Evolutionary conservation across 2,797 vertebrate species (phyloP).

Genomic region (Phoeniculus purpureus): DNA sequence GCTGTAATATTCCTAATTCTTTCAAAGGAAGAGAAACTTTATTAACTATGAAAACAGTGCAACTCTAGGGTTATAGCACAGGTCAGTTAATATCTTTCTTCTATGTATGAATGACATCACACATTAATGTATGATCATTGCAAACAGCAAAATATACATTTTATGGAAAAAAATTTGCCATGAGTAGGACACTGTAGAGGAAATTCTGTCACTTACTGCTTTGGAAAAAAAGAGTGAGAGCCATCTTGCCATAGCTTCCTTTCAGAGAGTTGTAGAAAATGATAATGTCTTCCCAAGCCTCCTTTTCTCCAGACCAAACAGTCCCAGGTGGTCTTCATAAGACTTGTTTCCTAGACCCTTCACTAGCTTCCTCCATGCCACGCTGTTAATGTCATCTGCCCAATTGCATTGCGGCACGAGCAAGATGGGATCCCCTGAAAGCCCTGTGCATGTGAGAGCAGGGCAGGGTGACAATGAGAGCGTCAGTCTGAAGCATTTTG

Average conservation of each 20-base stretch:
- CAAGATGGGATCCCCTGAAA: fast-evolving
- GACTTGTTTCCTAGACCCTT: background rate
- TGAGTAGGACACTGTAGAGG: background rate
- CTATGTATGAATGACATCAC: background rate
- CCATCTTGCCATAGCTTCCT: background rate
- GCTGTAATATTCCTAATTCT: background rate
- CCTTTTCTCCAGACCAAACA: background rate
- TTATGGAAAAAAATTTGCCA: background rate
- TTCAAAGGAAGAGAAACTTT: background rate
- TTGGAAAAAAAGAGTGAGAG: fast-evolving
- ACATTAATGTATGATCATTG: background rate
- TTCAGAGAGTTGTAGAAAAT: background rate
- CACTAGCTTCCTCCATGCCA: background rate
- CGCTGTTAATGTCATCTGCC: background rate
- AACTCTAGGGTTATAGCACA: background rate
- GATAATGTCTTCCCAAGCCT: background rate
- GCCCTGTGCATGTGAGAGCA: fast-evolving
- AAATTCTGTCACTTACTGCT: background rate
- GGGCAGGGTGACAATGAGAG: fast-evolving
- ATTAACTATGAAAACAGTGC: background rate
- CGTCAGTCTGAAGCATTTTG: background rate
- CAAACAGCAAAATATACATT: background rate
- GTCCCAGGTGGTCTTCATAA: fast-evolving
- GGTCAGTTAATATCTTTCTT: background rate
- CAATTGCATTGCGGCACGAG: background rate